Base-by-base conservation (phyloP, 1,140 invertebrate species). In the Zaprionus taronus region DNA sequence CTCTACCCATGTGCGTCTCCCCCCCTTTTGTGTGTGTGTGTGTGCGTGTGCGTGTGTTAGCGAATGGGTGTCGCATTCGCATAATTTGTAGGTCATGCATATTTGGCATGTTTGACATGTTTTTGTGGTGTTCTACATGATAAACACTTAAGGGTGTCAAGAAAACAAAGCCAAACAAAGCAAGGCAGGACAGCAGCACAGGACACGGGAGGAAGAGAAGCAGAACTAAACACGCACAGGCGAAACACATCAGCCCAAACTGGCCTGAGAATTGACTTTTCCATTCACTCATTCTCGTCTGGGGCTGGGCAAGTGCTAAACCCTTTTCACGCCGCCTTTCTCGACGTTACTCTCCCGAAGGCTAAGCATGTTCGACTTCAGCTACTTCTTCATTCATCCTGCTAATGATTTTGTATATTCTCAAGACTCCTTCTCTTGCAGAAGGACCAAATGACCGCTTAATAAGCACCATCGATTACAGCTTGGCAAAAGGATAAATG, bases 41-140 rank as follows among this genome's bases (percentile, higher is more conserved):
- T 38, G 38, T 51, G 26, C 34, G 31, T 41, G 0, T 26, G 24
- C 24, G 24, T 26, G 24, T 26, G 24, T 26, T 26, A 26, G 38
- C 20, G 71, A 44, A 41, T 34, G 63, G 74, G 77, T 86, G 83
- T 83, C 83, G 69, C 83, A 79, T 80, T 84, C 75, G 84, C 84
- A 89, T 89, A 89, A 89, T 89, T 89, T 91, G 87, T 91, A 78
- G 78, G 79, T 91, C 81, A 89, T 81, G 67, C 83, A 91, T 91
- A 83, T 91, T 91, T 84, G 76, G 76, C 68, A 91, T 91, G 89
- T 91, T 87, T 84, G 81, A 84, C 87, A 91, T 89, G 79, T 91
- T 91, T 87, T 77, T 74, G 91, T 82, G 79, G 69, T 80, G 79
- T 87, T 91, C 84, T 73, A 91, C 87, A 89, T 84, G 77, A 81